Evolutionary conservation across 2,113 vertebrate species (phyloP), one percentile per base, ranked within the genome.

Genomic region (Zeus faber): DNA sequence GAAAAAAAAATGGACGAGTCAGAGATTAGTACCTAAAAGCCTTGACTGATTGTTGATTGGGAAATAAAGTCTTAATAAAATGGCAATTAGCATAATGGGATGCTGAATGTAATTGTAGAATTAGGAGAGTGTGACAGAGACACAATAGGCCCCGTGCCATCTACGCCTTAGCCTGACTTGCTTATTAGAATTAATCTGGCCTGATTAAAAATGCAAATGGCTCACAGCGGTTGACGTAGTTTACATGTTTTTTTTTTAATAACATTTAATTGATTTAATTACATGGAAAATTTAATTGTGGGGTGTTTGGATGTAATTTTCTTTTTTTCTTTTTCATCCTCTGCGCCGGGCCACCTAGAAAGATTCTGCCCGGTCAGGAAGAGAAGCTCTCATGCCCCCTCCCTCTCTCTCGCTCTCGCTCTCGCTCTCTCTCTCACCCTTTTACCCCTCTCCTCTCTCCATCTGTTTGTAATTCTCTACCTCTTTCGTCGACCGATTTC

Each of bases 121-220:
- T 81, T 86, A 86, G 86, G 78, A 64, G 77, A 79, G 82, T 83
- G 79, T 87, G 84, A 87, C 84, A 85, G 72, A 77, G 79, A 71
- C 69, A 80, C 84, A 84, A 85, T 76, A 71, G 78, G 76, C 71
- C 65, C 31, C 4, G 13, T 54, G 56, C 56, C 75, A 76, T 80
- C 76, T 80, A 80, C 79, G 84, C 75, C 73, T 79, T 80, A 83
- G 70, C 83, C 68, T 74, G 61, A 78, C 79, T 82, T 41, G 72
- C 75, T 84, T 81, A 87, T 85, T 82, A 81, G 70, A 83, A 87
- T 85, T 86, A 86, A 85, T 87, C 81, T 79, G 69, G 65, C 68
- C 72, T 86, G 75, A 88, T 89, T 89, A 88, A 88, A 87, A 85
- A 89, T 89, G 88, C 85, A 88, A 86, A 89, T 88, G 64, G 62